Conservation (phyloP, 2,888 invertebrate species). For the Phaedon cochleariae region DNA sequence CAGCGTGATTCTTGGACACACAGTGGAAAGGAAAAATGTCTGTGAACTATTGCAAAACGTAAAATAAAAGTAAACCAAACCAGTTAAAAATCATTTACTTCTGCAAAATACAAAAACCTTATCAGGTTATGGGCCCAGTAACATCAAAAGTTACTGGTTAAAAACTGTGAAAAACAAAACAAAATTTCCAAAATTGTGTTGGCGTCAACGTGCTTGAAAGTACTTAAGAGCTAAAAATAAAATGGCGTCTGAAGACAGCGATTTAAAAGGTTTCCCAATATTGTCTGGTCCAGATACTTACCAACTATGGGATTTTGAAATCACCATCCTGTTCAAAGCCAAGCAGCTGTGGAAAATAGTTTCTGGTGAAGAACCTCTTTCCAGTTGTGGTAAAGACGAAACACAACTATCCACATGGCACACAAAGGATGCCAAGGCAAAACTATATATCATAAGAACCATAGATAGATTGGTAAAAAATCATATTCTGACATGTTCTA, state of each 20-base stretch:
- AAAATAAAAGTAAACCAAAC: too few relatives aligned
- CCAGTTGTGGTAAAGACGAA: neutral
- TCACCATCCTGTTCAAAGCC: neutral
- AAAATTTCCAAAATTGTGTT: too few relatives aligned
- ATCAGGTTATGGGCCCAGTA: too few relatives aligned
- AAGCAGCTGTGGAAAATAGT: neutral
- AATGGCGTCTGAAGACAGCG: neutral
- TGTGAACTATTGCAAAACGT: too few relatives aligned
- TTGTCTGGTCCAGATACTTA: neutral
- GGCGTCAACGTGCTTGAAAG: too few relatives aligned
- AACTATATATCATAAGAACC: neutral
- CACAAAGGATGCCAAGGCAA: slow-evolving; percentile 16
- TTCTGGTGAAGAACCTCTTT: neutral
- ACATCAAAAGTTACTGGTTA: neutral
- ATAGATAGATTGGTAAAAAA: neutral
- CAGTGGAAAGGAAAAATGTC: too few relatives aligned
- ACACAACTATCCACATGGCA: neutral
- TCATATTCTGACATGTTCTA: slow-evolving; percentile 1
- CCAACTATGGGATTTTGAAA: neutral
- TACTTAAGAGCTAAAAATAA: neutral
- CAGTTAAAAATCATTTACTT: too few relatives aligned
- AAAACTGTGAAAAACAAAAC: neutral
- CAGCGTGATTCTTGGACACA: too few relatives aligned
- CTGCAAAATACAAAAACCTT: too few relatives aligned
- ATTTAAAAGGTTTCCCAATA: neutral